Evolutionary conservation across 1,140 invertebrate genomes (phyloP), one percentile per base, ranked within the genome.

Genomic region (Scaptodrosophila lebanonensis): DNA sequence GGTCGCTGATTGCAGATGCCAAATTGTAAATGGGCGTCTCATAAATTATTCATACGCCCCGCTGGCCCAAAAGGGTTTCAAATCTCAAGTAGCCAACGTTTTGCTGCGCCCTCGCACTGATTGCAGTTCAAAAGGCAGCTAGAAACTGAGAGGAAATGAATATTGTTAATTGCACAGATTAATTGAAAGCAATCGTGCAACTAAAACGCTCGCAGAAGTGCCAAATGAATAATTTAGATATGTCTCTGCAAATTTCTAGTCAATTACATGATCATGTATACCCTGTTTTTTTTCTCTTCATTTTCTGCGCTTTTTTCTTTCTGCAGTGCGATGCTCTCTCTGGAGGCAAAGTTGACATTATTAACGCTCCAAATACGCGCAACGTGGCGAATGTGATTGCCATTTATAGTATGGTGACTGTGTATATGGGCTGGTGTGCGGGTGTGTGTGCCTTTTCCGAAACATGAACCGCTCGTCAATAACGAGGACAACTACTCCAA

Each of bases 101-200:
- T 25, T 25, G 22, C 22, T 8, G 3, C 22, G 8, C 22, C 22
- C 22, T 25, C 8, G 3, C 48, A 44, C 52, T 82, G 73, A 82
- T 82, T 79, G 65, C 73, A 77, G 67, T 67, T 82, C 49, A 82
- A 82, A 82, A 66, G 68, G 65, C 75, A 82, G 29, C 48, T 25
- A 3, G 8, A 25, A 25, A 25, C n/a, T n/a, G n/a, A 35, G 44
- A 39, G 65, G 58, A 73, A 61, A 54, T 54, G 25, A 68, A 68
- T 58, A 82, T 73, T 72, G 75, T 33, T 66, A 68, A 77, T 71
- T 71, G 52, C 51, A 40, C 53, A 51, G 60, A 57, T 62, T 79
- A 73, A 79, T 82, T 79, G 65, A 79, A 69, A 68, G 68, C 72
- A 36, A 39, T 25, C 22, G 22, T 25, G 22, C n/a, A n/a, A n/a